These are phyloP conservation scores for Palythoa heliodiscus DNA, from an alignment of 92 coral and sea anemone genomes.

Conservation along the genomic window DNA sequence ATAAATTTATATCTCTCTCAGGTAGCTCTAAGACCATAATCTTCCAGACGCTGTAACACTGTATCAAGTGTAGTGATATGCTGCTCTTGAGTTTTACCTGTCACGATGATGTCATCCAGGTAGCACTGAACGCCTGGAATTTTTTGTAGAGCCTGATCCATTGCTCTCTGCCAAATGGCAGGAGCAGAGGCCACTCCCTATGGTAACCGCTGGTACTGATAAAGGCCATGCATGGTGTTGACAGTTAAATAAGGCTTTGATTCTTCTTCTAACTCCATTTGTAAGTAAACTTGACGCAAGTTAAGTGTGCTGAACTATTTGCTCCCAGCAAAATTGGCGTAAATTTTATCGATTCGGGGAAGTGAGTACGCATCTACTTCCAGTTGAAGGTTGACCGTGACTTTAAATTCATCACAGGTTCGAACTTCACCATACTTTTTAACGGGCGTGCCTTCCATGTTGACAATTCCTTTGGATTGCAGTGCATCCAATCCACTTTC, in stretches of 20 bases:
- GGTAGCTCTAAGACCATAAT: not conserved
- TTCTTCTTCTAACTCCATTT: conserved; percentile 1
- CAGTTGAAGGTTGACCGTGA: too few relatives aligned
- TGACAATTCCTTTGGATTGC: too few relatives aligned
- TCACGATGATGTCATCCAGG: conserved; percentile 28
- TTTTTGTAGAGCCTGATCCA: not conserved
- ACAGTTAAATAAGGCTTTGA: not conserved
- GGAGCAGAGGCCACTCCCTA: conserved; percentile 15
- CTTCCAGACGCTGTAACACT: not conserved
- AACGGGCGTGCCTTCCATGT: too few relatives aligned
- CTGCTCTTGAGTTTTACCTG: too few relatives aligned
- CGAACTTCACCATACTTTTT: too few relatives aligned
- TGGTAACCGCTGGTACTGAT: conserved; percentile 6
- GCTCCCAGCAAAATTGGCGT: too few relatives aligned
- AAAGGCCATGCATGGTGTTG: not conserved
- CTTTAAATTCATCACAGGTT: too few relatives aligned
- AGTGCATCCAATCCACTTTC: too few relatives aligned
- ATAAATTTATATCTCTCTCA: conserved; percentile 2
- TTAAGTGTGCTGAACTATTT: not conserved
- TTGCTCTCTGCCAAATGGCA: not conserved
- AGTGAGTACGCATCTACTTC: too few relatives aligned
- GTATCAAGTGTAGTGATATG: too few relatives aligned
- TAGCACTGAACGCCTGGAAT: not conserved
- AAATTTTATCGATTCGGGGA: not conserved
- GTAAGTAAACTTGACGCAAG: not conserved